Evolutionary conservation across 2,113 vertebrate species (phyloP).

Genomic region (Chinchilla lanigera): DNA sequence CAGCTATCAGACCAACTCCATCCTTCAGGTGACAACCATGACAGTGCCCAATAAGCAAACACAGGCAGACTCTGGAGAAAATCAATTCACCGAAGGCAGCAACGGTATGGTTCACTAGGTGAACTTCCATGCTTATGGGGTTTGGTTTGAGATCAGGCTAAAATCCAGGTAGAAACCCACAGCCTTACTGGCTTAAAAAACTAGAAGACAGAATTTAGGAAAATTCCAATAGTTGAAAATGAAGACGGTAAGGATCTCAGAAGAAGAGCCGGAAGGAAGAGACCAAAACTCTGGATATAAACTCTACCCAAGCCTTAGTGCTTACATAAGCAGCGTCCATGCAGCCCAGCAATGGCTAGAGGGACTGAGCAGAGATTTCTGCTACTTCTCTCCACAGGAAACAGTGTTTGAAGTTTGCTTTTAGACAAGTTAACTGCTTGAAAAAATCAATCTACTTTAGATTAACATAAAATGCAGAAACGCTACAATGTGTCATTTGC

Average conservation of each 20-base stretch:
- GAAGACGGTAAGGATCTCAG: not conserved
- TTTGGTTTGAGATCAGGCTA: not conserved
- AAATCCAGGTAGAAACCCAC: not conserved
- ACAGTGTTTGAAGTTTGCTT: not conserved
- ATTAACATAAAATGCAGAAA: not conserved
- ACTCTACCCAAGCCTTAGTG: not conserved
- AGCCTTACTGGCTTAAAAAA: not conserved
- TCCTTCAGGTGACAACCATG: accelerated
- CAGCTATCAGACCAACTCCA: not conserved
- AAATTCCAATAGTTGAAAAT: not conserved
- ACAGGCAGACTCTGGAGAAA: not conserved
- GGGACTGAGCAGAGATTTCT: not conserved
- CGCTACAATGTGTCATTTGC: not conserved
- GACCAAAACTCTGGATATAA: not conserved
- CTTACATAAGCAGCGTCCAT: no score
- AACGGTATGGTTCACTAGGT: not conserved
- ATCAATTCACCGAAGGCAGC: not conserved
- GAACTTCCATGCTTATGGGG: not conserved
- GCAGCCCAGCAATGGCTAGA: not conserved
- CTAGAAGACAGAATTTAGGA: not conserved
- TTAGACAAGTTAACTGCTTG: not conserved
- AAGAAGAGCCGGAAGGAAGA: not conserved
- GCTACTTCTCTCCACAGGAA: not conserved
- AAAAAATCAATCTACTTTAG: not conserved
- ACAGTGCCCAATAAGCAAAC: not conserved